phyloP scores from a whole-genome alignment of 2,888 invertebrate genomes.

The Diaphora mendica region DNA sequence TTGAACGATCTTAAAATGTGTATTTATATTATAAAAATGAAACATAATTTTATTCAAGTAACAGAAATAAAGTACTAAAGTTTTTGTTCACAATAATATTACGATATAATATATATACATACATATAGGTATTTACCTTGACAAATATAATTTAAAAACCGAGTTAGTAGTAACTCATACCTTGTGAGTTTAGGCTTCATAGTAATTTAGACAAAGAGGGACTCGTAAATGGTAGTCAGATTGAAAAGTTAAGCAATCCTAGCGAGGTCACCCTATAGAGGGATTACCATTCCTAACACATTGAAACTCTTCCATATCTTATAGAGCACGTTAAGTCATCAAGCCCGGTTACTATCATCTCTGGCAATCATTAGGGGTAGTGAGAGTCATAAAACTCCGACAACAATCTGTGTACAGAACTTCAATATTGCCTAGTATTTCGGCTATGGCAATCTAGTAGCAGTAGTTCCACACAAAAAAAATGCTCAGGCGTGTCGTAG shows the following conservation, averaged over 20 bases:
- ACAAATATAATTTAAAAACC: neutral
- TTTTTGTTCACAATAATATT: neutral
- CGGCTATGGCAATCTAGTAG: no score
- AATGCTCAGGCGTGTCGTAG: neutral
- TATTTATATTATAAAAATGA: slow-evolving; percentile 3
- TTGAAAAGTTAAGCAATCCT: neutral
- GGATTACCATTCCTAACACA: neutral
- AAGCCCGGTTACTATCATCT: neutral
- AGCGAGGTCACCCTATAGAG: neutral
- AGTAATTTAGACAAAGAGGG: neutral
- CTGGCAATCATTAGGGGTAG: neutral
- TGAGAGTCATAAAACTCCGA: neutral
- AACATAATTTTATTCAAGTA: neutral
- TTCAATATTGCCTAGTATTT: neutral
- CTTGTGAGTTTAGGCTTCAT: neutral
- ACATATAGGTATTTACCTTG: no score
- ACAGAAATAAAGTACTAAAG: neutral
- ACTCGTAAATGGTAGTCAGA: neutral
- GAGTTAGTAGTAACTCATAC: neutral
- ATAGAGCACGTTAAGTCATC: neutral
- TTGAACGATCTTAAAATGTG: neutral
- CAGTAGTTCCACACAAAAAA: neutral
- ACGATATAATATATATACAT: no score
- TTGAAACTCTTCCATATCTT: neutral
- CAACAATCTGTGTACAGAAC: neutral